phyloP scores from a whole-genome alignment of 2,113 vertebrate species.

The Sinocyclocheilus maitianheensis region DNA sequence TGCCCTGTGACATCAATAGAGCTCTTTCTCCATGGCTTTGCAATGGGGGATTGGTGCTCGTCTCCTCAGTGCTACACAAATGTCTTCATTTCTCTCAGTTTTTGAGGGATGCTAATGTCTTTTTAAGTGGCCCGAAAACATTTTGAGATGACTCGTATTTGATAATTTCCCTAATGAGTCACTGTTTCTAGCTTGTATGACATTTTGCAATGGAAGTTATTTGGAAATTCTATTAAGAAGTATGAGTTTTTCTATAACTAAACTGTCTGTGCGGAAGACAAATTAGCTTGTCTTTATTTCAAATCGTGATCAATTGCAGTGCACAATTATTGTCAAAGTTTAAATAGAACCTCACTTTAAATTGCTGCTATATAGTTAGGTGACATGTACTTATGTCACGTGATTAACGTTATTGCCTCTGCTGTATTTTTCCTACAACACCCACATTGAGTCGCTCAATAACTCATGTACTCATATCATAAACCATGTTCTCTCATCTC shows the following conservation, averaged over 20 bases:
- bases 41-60: too few species aligned
- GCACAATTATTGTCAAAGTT: constrained; percentile 20
- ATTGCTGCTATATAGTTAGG: not conserved
- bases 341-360: constrained; percentile 24
- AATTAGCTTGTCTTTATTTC: constrained; percentile 8
- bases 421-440: too few species aligned
- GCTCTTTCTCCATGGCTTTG: constrained; percentile 55
- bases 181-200: constrained; percentile 14
- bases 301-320: constrained; percentile 49
- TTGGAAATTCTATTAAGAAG: not conserved
- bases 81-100: constrained; percentile 21
- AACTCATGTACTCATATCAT: constrained; percentile 11
- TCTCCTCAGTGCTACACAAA: constrained; percentile 4
- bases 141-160: constrained; percentile 29
- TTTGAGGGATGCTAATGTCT: constrained; percentile 16
- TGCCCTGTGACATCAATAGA: constrained; percentile 65
- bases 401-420: constrained; percentile 20
- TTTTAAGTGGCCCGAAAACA: constrained; percentile 17
- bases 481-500: constrained; percentile 21
- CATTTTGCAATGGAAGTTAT: not conserved
- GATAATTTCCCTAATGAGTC: constrained; percentile 26
- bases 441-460: not conserved
- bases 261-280: constrained; percentile 1
- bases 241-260: constrained; percentile 8
- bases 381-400: not conserved